These are phyloP conservation scores for Syndactyla subalaris DNA, from an alignment of 2,797 vertebrate species.

Conservation along the genomic window DNA sequence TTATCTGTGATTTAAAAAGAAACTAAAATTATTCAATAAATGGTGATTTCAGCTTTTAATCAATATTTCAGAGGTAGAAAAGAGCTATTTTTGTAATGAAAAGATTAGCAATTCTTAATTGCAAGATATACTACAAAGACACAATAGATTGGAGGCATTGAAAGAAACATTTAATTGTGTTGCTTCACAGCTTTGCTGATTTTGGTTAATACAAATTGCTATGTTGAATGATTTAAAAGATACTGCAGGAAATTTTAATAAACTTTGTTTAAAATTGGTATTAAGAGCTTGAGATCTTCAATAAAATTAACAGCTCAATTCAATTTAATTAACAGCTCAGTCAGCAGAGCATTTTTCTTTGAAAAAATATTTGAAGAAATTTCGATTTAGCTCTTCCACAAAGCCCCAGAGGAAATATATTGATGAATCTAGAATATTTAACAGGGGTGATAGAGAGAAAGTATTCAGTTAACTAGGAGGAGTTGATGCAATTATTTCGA, in stretches of 20 bases:
- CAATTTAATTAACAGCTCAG: not conserved
- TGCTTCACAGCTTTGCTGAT: not conserved
- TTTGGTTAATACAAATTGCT: not conserved
- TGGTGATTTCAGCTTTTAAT: not conserved
- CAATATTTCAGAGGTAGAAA: not conserved
- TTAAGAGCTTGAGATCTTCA: not conserved
- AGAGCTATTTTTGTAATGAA: not conserved
- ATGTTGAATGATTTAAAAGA: not conserved
- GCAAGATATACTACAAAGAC: not conserved
- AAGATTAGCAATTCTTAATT: not conserved
- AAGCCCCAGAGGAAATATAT: not conserved
- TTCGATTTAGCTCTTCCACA: not conserved
- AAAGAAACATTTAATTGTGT: not conserved
- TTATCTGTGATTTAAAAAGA: not conserved
- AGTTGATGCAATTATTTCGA: constrained; percentile 60
- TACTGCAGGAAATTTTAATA: not conserved
- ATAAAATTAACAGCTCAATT: not conserved
- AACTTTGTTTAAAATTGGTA: not conserved
- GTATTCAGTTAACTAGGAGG: constrained; percentile 42
- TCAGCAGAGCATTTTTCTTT: not conserved
- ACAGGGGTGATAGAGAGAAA: constrained; percentile 30
- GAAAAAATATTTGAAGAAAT: not conserved
- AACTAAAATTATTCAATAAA: not conserved
- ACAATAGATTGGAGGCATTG: not conserved
- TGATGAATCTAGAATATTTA: not conserved